Conservation (phyloP, 2,797 vertebrate species). For the Coregonus sp. region DNA sequence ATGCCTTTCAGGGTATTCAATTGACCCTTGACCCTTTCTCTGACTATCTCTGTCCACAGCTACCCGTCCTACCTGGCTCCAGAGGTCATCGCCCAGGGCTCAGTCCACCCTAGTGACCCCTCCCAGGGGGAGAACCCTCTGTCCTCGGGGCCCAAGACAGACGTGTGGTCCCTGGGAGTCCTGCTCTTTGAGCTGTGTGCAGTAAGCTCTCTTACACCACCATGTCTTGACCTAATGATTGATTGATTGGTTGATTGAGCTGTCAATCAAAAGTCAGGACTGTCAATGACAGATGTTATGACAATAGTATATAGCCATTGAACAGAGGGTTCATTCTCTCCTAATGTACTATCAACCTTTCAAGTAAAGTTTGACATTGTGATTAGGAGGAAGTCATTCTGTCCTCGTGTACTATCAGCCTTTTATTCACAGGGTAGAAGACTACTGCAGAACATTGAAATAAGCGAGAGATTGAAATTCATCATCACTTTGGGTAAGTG, state of each 20-base stretch:
- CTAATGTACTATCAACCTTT: too few relatives aligned
- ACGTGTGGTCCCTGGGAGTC: conserved; percentile 94
- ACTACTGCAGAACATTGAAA: conserved; percentile 89
- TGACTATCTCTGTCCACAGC: conserved; percentile 66
- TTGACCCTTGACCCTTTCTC: conserved; percentile 4
- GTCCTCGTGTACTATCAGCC: neutral
- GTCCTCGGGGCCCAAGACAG: conserved; percentile 92
- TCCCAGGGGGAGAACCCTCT: conserved; percentile 78
- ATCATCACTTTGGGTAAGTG: conserved; percentile 89
- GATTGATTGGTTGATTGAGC: neutral
- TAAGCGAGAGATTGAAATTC: conserved; percentile 92
- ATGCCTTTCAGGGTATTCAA: neutral
- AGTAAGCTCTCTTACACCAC: conserved; percentile 72
- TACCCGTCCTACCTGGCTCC: conserved; percentile 95
- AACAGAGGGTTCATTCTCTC: neutral
- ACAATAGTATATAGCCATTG: too few relatives aligned
- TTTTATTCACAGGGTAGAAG: conserved; percentile 82
- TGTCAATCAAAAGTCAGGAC: neutral
- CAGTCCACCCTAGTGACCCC: conserved; percentile 81
- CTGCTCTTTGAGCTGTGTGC: conserved; percentile 93
- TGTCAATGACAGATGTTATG: neutral
- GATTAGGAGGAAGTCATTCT: neutral
- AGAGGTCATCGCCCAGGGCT: conserved; percentile 93
- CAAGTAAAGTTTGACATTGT: neutral
- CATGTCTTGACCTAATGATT: neutral